phyloP scores from a whole-genome alignment of 2,888 invertebrate genomes.

The Phyllotreta striolata region DNA sequence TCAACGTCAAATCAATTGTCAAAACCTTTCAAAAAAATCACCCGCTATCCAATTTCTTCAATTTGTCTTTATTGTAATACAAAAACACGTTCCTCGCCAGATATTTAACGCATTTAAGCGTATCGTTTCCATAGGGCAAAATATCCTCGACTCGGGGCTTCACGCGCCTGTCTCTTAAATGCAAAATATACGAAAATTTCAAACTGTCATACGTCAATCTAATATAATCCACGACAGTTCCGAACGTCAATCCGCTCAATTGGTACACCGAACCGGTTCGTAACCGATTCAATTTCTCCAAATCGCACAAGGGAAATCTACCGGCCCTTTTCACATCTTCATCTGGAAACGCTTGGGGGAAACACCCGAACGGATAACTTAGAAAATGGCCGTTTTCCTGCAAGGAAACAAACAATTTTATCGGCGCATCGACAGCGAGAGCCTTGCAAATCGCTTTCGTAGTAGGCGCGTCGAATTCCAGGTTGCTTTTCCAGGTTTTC shows the following conservation, averaged over 20 bases:
- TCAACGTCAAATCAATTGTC: not conserved
- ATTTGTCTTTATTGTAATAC: conserved; percentile 31
- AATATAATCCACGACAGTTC: conserved; percentile 43
- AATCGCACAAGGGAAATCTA: conserved; percentile 35
- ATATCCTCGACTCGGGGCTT: conserved; percentile 32
- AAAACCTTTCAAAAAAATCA: not conserved
- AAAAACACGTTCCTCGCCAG: conserved; percentile 43
- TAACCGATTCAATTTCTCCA: conserved; percentile 32
- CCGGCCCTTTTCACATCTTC: conserved; percentile 38
- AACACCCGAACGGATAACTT: conserved; percentile 45
- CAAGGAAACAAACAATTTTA: conserved; percentile 43
- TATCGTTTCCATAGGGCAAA: conserved; percentile 38
- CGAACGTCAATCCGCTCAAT: conserved; percentile 41
- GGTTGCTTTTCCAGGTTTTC: conserved; percentile 44
- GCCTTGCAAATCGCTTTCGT: conserved; percentile 35
- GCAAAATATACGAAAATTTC: conserved; percentile 43
- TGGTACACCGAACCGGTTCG: conserved; percentile 39
- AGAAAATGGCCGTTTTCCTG: conserved; percentile 42
- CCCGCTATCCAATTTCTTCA: conserved; percentile 13
- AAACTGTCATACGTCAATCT: conserved; percentile 32
- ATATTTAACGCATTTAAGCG: conserved; percentile 41
- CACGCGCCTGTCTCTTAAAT: conserved; percentile 38
- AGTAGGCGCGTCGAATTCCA: conserved; percentile 34
- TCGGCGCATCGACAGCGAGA: conserved; percentile 30
- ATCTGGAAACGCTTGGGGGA: conserved; percentile 19